These are phyloP conservation scores for Protodeltote pygarga DNA, from an alignment of 2,888 invertebrate species.

Conservation along the genomic window DNA sequence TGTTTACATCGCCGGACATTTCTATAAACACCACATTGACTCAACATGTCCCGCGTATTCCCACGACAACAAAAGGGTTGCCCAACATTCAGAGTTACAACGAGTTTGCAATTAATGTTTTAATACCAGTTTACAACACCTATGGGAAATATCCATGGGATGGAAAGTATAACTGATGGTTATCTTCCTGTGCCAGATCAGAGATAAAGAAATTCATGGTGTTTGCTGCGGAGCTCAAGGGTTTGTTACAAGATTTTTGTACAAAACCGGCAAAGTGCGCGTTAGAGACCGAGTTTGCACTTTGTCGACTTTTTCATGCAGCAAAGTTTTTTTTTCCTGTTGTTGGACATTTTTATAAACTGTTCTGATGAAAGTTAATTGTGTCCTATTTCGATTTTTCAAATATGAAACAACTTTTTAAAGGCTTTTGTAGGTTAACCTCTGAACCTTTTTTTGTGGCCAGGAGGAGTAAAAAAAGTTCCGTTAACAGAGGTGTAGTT, in stretches of 20 bases:
- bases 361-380: too few species aligned
- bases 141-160: slow-evolving; percentile 37
- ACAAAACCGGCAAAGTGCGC: too few species aligned
- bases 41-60: slow-evolving; percentile 9
- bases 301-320: too few species aligned
- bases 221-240: neutral
- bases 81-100: slow-evolving; percentile 18
- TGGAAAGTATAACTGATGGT: slow-evolving; percentile 31
- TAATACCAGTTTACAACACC: slow-evolving; percentile 33
- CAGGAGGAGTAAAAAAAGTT: too few species aligned
- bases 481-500: too few species aligned
- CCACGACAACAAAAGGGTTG: slow-evolving; percentile 31
- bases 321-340: too few species aligned
- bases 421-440: too few species aligned
- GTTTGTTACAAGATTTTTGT: neutral
- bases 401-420: too few species aligned
- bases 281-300: too few species aligned
- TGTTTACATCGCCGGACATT: neutral
- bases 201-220: slow-evolving; percentile 24
- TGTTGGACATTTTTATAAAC: too few species aligned
- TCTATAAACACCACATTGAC: neutral
- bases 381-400: too few species aligned
- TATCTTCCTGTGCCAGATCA: slow-evolving; percentile 11
- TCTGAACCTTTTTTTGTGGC: too few species aligned
- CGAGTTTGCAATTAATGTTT: slow-evolving; percentile 32